Evolutionary conservation across 2,113 vertebrate species (phyloP).

Genomic region (Gavia stellata): DNA sequence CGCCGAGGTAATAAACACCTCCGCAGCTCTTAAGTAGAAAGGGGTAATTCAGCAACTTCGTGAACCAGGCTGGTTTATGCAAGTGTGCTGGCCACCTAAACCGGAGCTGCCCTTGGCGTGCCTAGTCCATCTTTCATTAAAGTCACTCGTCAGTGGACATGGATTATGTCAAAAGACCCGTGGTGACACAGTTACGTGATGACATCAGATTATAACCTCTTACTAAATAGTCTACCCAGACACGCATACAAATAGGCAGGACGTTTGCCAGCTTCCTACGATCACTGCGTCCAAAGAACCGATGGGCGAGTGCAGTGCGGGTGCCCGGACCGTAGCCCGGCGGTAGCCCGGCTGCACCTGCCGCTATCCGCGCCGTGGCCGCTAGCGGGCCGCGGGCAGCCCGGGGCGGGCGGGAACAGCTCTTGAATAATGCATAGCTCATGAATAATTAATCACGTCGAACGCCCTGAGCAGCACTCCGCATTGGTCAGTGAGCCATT

Average conservation of each 20-base stretch:
- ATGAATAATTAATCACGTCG: neutral
- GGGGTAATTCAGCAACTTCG: accelerated
- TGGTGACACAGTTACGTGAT: accelerated
- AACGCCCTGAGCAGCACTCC: accelerated
- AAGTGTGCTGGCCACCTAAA: accelerated
- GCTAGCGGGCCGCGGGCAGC: neutral
- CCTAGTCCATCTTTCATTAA: accelerated
- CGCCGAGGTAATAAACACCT: accelerated
- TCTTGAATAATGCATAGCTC: accelerated
- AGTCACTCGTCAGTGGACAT: accelerated
- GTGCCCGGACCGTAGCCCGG: too few relatives aligned
- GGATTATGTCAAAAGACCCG: accelerated
- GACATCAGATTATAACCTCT: accelerated
- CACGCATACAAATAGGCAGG: accelerated
- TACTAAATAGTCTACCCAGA: accelerated
- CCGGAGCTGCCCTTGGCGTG: too few relatives aligned
- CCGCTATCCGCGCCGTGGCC: too few relatives aligned
- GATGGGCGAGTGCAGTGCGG: too few relatives aligned
- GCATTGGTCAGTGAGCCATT: accelerated
- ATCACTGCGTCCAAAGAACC: neutral
- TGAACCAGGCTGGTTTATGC: accelerated
- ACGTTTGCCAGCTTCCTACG: too few relatives aligned
- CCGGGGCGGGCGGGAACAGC: too few relatives aligned
- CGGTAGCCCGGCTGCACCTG: too few relatives aligned
- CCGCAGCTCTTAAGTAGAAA: accelerated